A percentile compares a stretch with the other conserved stretches of the same genome.
Conservation (phyloP, 92 coral and sea anemone genomes). For the Blastomussa wellsi region DNA sequence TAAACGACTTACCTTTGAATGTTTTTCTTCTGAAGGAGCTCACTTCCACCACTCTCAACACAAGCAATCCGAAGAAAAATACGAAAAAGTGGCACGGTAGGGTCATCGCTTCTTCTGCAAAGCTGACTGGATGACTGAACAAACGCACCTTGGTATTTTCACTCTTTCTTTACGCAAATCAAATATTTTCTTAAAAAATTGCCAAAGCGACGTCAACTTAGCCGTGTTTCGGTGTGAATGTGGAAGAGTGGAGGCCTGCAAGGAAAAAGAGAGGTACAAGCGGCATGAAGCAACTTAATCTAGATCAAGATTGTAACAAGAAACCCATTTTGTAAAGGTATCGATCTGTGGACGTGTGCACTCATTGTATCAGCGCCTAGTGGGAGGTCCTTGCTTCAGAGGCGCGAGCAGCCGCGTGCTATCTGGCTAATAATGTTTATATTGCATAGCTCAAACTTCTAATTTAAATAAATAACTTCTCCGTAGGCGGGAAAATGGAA, state of each 20-base stretch:
- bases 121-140: background rate
- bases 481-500: background rate
- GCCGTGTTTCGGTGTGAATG: background rate
- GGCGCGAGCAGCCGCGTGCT: conserved; percentile 36
- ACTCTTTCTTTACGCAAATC: background rate
- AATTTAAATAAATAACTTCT: conserved; percentile 19
- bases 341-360: conserved; percentile 46
- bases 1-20: conserved; percentile 18
- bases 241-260: background rate
- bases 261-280: conserved; percentile 19
- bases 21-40: conserved; percentile 7
- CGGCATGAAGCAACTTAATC: conserved; percentile 55
- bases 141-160: background rate
- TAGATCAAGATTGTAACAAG: conserved; percentile 53
- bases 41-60: conserved; percentile 10
- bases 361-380: conserved; percentile 56
- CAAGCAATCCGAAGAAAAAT: conserved; percentile 23
- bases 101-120: conserved; percentile 2
- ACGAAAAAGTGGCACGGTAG: conserved; percentile 1
- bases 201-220: conserved; percentile 3
- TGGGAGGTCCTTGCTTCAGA: conserved; percentile 35
- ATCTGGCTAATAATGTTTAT: conserved; percentile 30
- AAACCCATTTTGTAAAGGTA: conserved; percentile 51
- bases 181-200: background rate
- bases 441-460: conserved; percentile 26